Evolutionary conservation across 2,113 vertebrate genomes (phyloP), one percentile per base, ranked within the genome.

Genomic region (Strix aluco): DNA sequence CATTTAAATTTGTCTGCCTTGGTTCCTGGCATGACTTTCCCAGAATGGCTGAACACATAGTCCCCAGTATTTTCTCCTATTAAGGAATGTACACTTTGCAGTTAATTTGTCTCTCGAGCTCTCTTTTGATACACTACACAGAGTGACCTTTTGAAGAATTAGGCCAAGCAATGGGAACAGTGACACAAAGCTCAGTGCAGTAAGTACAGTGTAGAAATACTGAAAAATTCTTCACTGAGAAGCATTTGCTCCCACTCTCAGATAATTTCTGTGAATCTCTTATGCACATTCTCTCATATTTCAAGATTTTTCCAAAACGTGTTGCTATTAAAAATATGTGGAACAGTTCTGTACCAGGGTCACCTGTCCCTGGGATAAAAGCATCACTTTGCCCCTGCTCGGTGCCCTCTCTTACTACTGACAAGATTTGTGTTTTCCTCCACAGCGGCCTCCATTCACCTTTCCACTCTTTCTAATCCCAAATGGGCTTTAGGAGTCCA

Each of bases 71-170:
- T 81, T 78, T 88, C 78, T 84, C 72, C 21, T 49, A 8, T 59
- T 58, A 38, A 59, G 14, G 26, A n/a, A 52, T 81, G 34, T 34
- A 49, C 3, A 6, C 23, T 74, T 92, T 71, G 44, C 65, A 84
- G 59, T 63, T 91, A 81, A 81, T 91, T 89, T 92, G 55, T 44
- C 59, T 86, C 81, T 70, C 47, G 59, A 47, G 4, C 29, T 91
- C 30, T 25, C 18, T 79, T 92, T 78, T 79, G 77, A 66, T 83
- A 44, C 22, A 59, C 47, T 71, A 47, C 72, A 59, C 44, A 75
- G 77, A 86, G 47, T 1, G 1, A 87, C 73, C 77, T 95, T 91
- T 84, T 70, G 77, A 95, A 94, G 86, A 92, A 95, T 67, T 91
- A 75, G 91, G 91, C 91, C 89, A 84, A 86, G 81, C 77, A 57